A percentile compares a stretch with the other conserved stretches of the same genome.
Evolutionary conservation across 2,113 vertebrate genomes (phyloP).

Genomic region (Neoarius graeffei): DNA sequence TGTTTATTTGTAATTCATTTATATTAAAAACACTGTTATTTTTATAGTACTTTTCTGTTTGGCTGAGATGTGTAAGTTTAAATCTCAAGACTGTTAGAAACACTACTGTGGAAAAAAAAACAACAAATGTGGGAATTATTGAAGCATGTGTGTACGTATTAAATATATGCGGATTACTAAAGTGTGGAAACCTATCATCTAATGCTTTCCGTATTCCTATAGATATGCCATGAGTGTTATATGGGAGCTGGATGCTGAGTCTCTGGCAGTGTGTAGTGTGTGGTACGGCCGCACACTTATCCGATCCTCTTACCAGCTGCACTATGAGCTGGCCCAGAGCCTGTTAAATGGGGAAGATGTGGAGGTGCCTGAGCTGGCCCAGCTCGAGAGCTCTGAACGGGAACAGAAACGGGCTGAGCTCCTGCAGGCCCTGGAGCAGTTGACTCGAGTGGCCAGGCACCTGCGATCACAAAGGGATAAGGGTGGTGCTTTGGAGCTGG

Average conservation of each 20-base stretch:
- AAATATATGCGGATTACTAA: neutral
- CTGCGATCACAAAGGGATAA: conserved; percentile 76
- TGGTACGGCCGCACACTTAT: conserved; percentile 83
- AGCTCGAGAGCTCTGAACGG: conserved; percentile 61
- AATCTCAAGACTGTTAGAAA: neutral
- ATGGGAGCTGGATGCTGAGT: conserved; percentile 84
- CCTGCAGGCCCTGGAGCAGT: conserved; percentile 74
- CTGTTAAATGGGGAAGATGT: conserved; percentile 78
- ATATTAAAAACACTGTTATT: neutral
- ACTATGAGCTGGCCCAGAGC: conserved; percentile 88
- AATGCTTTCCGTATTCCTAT: conserved; percentile 1
- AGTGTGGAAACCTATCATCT: neutral
- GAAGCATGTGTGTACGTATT: neutral
- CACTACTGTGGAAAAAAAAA: neutral
- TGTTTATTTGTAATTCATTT: neutral
- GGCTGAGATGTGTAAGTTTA: neutral
- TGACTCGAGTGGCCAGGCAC: conserved; percentile 81
- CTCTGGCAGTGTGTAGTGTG: conserved; percentile 72
- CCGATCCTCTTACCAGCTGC: conserved; percentile 89
- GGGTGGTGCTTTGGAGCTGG: conserved; percentile 88
- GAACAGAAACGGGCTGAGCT: conserved; percentile 71
- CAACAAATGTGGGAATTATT: neutral
- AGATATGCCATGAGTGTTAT: conserved; percentile 92
- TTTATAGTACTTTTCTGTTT: neutral
- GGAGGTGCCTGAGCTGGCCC: conserved; percentile 76